Base-by-base conservation (phyloP, 2,797 vertebrate species). In the Danio albolineatus region DNA sequence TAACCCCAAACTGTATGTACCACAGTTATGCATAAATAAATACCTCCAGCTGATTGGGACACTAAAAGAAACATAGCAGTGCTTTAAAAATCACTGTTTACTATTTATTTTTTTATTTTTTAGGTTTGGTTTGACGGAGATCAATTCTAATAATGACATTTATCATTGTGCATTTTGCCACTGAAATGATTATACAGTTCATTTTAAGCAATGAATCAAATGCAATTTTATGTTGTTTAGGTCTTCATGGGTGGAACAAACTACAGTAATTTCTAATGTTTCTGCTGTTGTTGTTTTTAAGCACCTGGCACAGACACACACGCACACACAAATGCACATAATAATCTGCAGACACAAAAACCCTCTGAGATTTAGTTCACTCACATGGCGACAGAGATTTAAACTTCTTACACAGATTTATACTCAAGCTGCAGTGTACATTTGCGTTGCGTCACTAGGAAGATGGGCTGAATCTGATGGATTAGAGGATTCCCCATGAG, bases 401-500 rank as follows among this genome's bases (percentile, higher is more conserved):
- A 54, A 43, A 64, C 48, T 61, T 8, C 19, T 64, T 38, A 78
- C 54, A 70, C 70, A 75, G 75, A 57, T 76, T 79, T 79, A 57
- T 54, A 48, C 60, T 75, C 64, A 65, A 75, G 39, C 80, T 41
- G n/a, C 78, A 53, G 62, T 76, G 60, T 82, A 49, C 66, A 60
- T 73, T 79, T 73, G 46, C 19, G 14, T 73, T 79, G 53, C 39
- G 17, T 84, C 83, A 76, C 51, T 62, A 39, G 54, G 8, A 41
- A 41, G 61, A 74, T 79, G 65, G 41, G 48, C 67, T 53, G 78
- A 83, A 85, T 83, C 59, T 81, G 38, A 61, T 0, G 66, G 81
- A 85, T 83, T 85, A 85, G 14, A 66, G 41, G 51, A 78, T 76
- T 78, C 72, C 75, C 71, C 53, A 13, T 65, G 78, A 83, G 59